Evolutionary conservation across 1,140 invertebrate genomes (phyloP).

Genomic region (Habropoda laboriosa): DNA sequence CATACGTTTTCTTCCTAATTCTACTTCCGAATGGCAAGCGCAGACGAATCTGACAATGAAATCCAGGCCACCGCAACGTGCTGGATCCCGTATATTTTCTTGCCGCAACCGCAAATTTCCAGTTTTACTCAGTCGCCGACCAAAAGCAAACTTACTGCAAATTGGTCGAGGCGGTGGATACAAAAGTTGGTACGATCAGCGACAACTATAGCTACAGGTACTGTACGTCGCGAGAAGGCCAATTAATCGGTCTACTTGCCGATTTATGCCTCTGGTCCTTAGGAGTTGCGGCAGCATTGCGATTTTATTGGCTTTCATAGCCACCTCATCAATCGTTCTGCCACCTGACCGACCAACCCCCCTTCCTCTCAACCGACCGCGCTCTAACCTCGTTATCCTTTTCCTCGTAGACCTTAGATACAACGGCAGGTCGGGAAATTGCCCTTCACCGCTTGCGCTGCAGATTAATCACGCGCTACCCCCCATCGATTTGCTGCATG

Average conservation of each 20-base stretch:
- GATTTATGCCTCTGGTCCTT: conserved; percentile 61
- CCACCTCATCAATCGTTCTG: conserved; percentile 59
- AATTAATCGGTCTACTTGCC: conserved; percentile 70
- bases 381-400: conserved; percentile 58
- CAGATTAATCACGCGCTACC: conserved; percentile 54
- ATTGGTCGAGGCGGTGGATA: conserved; percentile 60
- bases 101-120: conserved; percentile 66
- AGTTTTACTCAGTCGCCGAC: conserved; percentile 66
- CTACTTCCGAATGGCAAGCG: neutral
- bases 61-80: neutral
- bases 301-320: conserved; percentile 69
- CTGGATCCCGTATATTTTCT: conserved; percentile 61
- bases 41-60: conserved; percentile 2
- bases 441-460: neutral
- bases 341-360: conserved; percentile 28
- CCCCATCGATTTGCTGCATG: conserved; percentile 29
- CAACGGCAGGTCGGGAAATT: conserved; percentile 44
- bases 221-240: conserved; percentile 34
- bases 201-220: neutral
- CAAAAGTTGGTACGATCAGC: conserved; percentile 44
- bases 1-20: conserved; percentile 42
- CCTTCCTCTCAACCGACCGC: neutral
- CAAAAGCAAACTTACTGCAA: conserved; percentile 69
- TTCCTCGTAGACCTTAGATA: conserved; percentile 43
- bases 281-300: conserved; percentile 34